These are phyloP conservation scores for Yasuhikotakia modesta DNA, from an alignment of 2,797 vertebrate species.

Conservation along the genomic window DNA sequence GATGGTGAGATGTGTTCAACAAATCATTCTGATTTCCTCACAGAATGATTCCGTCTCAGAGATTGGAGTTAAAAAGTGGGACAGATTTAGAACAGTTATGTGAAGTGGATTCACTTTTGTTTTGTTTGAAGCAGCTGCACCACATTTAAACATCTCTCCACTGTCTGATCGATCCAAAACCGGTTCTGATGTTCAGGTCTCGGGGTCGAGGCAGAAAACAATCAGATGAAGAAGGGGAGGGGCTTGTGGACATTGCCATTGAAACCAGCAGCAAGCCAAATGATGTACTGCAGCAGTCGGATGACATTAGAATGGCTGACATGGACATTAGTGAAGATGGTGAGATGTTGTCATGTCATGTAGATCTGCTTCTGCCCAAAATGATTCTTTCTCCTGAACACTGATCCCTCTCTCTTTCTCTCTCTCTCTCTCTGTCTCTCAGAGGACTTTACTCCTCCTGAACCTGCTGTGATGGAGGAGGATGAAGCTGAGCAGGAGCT, in stretches of 20 bases:
- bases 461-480: slow-evolving; percentile 79
- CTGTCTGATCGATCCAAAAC: neutral
- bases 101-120: neutral
- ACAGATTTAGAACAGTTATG: neutral
- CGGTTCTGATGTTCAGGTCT: slow-evolving; percentile 57
- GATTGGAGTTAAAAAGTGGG: neutral
- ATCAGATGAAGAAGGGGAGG: slow-evolving; percentile 44
- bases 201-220: slow-evolving; percentile 68
- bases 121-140: neutral
- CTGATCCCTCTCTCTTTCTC: neutral
- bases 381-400: neutral
- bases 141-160: neutral
- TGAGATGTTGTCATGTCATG: slow-evolving; percentile 43
- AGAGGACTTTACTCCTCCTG: slow-evolving; percentile 68
- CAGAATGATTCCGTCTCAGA: neutral
- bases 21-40: neutral
- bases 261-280: neutral
- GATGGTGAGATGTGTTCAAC: slow-evolving; percentile 76
- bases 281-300: slow-evolving; percentile 69
- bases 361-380: neutral
- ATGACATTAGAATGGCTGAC: slow-evolving; percentile 83
- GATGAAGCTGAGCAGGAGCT: slow-evolving; percentile 89
- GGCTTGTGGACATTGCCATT: slow-evolving; percentile 26
- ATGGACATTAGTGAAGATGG: slow-evolving; percentile 92
- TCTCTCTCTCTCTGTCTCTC: neutral